phyloP scores from a whole-genome alignment of 1,140 invertebrate species.

The Lysiphlebus fabarum region DNA sequence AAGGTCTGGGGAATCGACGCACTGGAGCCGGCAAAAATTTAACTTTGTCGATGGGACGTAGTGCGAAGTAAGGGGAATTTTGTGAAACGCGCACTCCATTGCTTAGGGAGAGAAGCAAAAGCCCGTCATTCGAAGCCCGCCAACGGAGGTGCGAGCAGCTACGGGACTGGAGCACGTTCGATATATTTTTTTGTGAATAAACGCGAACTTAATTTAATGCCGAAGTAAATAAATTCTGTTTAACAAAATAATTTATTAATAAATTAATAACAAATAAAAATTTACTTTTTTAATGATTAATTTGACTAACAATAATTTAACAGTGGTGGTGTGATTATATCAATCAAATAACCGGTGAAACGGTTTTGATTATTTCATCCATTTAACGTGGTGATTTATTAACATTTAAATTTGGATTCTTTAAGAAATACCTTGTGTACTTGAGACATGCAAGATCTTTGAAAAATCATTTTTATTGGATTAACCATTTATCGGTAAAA shows the following conservation, averaged over 20 bases:
- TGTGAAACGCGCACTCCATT: conserved; percentile 16
- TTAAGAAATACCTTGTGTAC: too few species aligned
- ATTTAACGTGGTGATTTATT: too few species aligned
- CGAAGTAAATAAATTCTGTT: too few species aligned
- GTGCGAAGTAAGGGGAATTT: conserved; percentile 22
- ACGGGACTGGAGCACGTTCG: conserved; percentile 41
- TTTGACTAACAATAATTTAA: too few species aligned
- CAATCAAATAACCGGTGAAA: too few species aligned
- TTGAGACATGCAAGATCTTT: neutral
- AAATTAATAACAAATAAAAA: too few species aligned
- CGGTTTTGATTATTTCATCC: too few species aligned
- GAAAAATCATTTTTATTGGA: neutral
- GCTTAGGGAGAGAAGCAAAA: conserved; percentile 39
- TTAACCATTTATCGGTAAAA: conserved; percentile 14
- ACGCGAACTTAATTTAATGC: conserved; percentile 28
- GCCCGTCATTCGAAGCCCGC: conserved; percentile 53
- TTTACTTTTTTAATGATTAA: too few species aligned
- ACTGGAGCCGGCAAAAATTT: neutral
- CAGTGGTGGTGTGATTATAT: too few species aligned
- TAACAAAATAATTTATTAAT: too few species aligned
- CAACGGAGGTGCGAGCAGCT: conserved; percentile 52
- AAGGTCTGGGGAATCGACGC: too few species aligned
- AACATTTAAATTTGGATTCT: too few species aligned
- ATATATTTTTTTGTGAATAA: conserved; percentile 23
- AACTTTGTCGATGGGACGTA: neutral